Conservation (phyloP, 2,113 vertebrate species). For the Ramphastos sulfuratus region DNA sequence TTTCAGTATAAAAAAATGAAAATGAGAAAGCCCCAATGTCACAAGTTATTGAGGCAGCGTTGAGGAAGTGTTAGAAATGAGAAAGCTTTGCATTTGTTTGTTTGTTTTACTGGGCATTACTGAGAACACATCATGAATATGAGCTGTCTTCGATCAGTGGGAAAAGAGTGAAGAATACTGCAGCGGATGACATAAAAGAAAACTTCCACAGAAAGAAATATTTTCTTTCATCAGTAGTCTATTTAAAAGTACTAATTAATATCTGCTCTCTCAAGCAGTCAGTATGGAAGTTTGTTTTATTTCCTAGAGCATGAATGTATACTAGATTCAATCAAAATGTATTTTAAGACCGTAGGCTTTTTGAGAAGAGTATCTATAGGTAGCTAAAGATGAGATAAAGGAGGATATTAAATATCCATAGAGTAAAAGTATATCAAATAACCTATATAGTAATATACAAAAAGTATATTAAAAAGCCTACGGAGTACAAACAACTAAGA, state of each 20-base stretch:
- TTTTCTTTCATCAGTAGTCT: background rate
- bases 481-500: conserved; percentile 68
- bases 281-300: background rate
- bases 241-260: background rate
- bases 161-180: background rate
- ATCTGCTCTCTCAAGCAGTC: background rate
- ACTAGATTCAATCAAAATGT: background rate
- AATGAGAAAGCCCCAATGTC: background rate
- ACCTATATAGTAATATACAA: conserved; percentile 26
- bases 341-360: conserved; percentile 28
- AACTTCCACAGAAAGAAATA: background rate
- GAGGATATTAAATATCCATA: conserved; percentile 26
- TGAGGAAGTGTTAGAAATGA: background rate
- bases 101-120: background rate
- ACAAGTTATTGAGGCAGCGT: background rate
- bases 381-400: conserved; percentile 58
- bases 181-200: background rate
- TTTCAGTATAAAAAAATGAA: background rate
- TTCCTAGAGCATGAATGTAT: background rate
- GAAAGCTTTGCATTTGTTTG: background rate
- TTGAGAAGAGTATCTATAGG: background rate
- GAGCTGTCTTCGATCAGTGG: background rate
- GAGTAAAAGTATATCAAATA: conserved; percentile 41
- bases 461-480: conserved; percentile 71
- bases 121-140: background rate